Conservation (phyloP, 2,888 invertebrate genomes). For the Nymphalis polychloros region DNA sequence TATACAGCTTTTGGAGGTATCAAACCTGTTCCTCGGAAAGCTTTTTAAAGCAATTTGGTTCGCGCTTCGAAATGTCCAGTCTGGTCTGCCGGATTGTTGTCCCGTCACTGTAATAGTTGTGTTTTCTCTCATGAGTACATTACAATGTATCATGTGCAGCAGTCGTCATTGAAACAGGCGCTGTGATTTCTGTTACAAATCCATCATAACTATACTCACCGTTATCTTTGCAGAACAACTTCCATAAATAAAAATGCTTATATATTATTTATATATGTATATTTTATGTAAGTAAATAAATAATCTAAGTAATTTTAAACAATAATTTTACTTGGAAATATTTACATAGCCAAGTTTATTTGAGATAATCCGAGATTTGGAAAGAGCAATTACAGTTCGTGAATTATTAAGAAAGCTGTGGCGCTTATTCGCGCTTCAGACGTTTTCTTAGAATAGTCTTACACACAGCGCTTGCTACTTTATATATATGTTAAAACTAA, state of each 20-base stretch:
- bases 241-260: too few species aligned
- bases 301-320: slow-evolving; percentile 21
- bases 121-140: too few species aligned
- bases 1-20: too few species aligned
- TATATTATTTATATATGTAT: not conserved
- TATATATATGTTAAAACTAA: not conserved
- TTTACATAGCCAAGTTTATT: slow-evolving; percentile 43
- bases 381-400: slow-evolving; percentile 67
- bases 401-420: slow-evolving; percentile 64
- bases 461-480: slow-evolving; percentile 2
- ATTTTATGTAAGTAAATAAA: slow-evolving; percentile 1
- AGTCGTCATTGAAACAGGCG: too few species aligned
- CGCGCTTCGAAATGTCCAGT: too few species aligned
- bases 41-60: too few species aligned
- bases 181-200: too few species aligned
- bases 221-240: not conserved
- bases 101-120: too few species aligned
- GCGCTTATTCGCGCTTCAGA: slow-evolving; percentile 48
- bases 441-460: slow-evolving; percentile 18
- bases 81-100: too few species aligned
- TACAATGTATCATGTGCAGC: too few species aligned
- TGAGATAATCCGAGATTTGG: slow-evolving; percentile 64
- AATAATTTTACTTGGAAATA: slow-evolving; percentile 29
- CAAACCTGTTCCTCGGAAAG: too few species aligned
- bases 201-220: too few species aligned